Conservation (phyloP, 2,888 invertebrate genomes). For the Dorcus parallelipipedus region DNA sequence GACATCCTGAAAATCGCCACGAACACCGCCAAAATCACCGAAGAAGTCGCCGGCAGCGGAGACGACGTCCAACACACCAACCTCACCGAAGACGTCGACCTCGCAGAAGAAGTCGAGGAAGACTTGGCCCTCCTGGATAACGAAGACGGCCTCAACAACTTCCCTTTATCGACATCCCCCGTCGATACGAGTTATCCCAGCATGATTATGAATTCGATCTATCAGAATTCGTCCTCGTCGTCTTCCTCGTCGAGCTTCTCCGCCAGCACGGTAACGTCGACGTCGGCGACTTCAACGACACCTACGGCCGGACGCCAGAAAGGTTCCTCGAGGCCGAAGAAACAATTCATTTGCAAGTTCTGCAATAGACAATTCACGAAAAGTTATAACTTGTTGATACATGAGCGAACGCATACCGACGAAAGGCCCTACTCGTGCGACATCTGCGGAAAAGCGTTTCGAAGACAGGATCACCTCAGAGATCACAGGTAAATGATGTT, state of each 20-base stretch:
- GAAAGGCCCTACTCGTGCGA: constrained; percentile 97
- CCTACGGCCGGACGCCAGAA: constrained; percentile 14
- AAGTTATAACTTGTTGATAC: constrained; percentile 94
- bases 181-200: constrained; percentile 69
- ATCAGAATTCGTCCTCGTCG: constrained; percentile 55
- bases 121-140: constrained; percentile 72
- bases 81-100: constrained; percentile 59
- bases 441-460: constrained; percentile 95
- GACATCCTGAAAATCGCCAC: constrained; percentile 67
- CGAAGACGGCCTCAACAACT: constrained; percentile 59
- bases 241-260: constrained; percentile 43
- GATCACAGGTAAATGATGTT: constrained; percentile 74
- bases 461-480: constrained; percentile 92
- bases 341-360: constrained; percentile 98
- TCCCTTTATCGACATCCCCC: constrained; percentile 57
- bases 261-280: constrained; percentile 37
- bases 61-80: constrained; percentile 42
- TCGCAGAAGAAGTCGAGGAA: constrained; percentile 71
- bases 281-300: constrained; percentile 49
- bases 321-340: constrained; percentile 69
- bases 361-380: constrained; percentile 98
- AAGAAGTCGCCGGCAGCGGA: constrained; percentile 35
- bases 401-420: constrained; percentile 96
- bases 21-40: constrained; percentile 44
- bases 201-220: constrained; percentile 66